phyloP scores from a whole-genome alignment of 2,888 invertebrate genomes.

The Ceraclea dissimilis region DNA sequence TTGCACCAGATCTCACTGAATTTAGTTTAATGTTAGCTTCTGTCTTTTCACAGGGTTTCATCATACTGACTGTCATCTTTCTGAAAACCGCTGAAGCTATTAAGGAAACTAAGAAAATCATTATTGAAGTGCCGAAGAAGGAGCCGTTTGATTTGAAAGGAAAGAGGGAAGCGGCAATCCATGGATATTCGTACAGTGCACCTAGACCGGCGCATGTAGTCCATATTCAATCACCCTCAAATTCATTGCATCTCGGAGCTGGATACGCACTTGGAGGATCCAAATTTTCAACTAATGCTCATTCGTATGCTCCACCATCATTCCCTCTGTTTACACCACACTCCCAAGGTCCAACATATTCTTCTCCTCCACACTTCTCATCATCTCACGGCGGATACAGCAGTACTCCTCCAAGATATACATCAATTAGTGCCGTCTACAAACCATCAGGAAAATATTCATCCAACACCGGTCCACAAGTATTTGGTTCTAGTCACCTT shows the following conservation, averaged over 20 bases:
- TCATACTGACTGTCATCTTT: conserved; percentile 12
- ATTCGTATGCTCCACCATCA: conserved; percentile 9
- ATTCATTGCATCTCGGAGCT: conserved; percentile 8
- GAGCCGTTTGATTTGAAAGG: conserved; percentile 15
- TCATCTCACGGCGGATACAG: conserved; percentile 7
- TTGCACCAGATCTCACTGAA: too few relatives aligned
- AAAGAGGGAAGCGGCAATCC: conserved; percentile 21
- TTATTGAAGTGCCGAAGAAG: conserved; percentile 11
- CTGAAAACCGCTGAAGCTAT: conserved; percentile 10
- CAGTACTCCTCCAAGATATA: conserved; percentile 14
- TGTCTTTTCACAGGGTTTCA: conserved; percentile 14
- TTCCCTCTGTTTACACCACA: conserved; percentile 11
- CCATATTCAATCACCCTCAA: conserved; percentile 3
- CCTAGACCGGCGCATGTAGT: conserved; percentile 7
- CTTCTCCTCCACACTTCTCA: conserved; percentile 5
- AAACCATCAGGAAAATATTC: conserved; percentile 1
- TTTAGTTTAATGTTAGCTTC: not conserved
- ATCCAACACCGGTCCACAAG: conserved; percentile 16
- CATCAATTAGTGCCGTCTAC: conserved; percentile 13
- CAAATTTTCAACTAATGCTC: conserved; percentile 12
- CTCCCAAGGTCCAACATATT: conserved; percentile 7
- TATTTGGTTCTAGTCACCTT: conserved; percentile 33
- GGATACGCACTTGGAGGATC: conserved; percentile 19
- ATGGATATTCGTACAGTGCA: conserved; percentile 13
- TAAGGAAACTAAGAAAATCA: conserved; percentile 11